phyloP scores from a whole-genome alignment of 2,888 invertebrate genomes.

The Sinodicranocentrus sp. region DNA sequence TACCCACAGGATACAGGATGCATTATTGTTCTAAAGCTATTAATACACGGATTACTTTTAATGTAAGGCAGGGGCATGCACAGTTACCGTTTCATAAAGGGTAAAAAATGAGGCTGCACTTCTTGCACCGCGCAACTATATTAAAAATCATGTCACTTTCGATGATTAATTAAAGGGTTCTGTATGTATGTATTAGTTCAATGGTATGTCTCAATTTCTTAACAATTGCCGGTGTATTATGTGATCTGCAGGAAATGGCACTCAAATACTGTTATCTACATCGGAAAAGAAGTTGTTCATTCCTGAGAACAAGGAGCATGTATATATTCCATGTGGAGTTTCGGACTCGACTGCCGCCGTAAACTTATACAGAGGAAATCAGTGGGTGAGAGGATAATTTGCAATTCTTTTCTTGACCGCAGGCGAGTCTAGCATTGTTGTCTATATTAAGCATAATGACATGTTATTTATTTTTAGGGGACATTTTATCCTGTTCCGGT shows the following conservation, averaged over 20 bases:
- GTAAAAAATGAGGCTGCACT: slow-evolving; percentile 29
- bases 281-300: slow-evolving; percentile 71
- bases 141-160: slow-evolving; percentile 34
- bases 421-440: too few species aligned
- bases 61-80: neutral
- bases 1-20: slow-evolving; percentile 10
- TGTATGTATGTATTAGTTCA: neutral
- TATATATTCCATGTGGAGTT: slow-evolving; percentile 70
- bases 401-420: too few species aligned
- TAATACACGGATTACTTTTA: too few species aligned
- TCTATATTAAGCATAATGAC: neutral
- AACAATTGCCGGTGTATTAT: too few species aligned
- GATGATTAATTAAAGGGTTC: slow-evolving; percentile 23
- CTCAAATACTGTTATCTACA: slow-evolving; percentile 68
- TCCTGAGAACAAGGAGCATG: slow-evolving; percentile 68
- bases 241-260: slow-evolving; percentile 61
- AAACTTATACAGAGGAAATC: slow-evolving; percentile 70
- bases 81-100: slow-evolving; percentile 9
- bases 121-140: too few species aligned
- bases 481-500: slow-evolving; percentile 61
- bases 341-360: slow-evolving; percentile 68
- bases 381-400: slow-evolving; percentile 52
- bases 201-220: slow-evolving; percentile 1
- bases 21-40: slow-evolving; percentile 14
- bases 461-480: slow-evolving; percentile 61